Base-by-base conservation (phyloP, 2,888 invertebrate genomes). In the Bugula neritina region DNA sequence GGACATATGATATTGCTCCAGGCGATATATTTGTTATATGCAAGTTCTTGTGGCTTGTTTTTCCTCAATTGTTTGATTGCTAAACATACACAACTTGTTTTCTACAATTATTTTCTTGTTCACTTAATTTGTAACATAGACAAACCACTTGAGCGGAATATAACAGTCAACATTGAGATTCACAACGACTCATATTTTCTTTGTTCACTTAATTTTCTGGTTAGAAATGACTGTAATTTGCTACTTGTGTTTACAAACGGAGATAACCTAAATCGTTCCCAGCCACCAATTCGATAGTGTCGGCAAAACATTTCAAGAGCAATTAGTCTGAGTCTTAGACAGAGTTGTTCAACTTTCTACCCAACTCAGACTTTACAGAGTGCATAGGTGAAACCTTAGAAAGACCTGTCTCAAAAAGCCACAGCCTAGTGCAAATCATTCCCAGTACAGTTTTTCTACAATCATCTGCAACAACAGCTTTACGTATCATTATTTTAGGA, bases 301-400 rank as follows among this genome's bases (percentile, higher is more conserved):
- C n/a, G n/a, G n/a, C n/a, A 5, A 63, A 63, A 63, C 27, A 34
- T 63, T 63, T 63, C 63, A 63, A 25, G 10, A 63, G 31, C 31
- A 63, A 63, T 63, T 63, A 63, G 17, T 25, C 31, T 63, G 63
- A 63, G 5, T 63, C 10, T 2, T 63, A 10, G 63, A 31, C 25
- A 29, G 17, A 10, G 27, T 63, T 13, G 57, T n/a, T 52, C n/a
- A n/a, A n/a, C n/a, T n/a, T n/a, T n/a, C n/a, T n/a, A n/a, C n/a
- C n/a, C n/a, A n/a, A n/a, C n/a, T n/a, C n/a, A n/a, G n/a, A n/a
- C n/a, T n/a, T n/a, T n/a, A n/a, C n/a, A n/a, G n/a, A n/a, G n/a
- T n/a, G n/a, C n/a, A n/a, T n/a, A n/a, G n/a, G n/a, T n/a, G n/a
- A n/a, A n/a, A n/a, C n/a, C n/a, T n/a, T n/a, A n/a, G n/a, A n/a